Conservation (phyloP, 2,113 vertebrate genomes). For the Psephotus haematonotus region DNA sequence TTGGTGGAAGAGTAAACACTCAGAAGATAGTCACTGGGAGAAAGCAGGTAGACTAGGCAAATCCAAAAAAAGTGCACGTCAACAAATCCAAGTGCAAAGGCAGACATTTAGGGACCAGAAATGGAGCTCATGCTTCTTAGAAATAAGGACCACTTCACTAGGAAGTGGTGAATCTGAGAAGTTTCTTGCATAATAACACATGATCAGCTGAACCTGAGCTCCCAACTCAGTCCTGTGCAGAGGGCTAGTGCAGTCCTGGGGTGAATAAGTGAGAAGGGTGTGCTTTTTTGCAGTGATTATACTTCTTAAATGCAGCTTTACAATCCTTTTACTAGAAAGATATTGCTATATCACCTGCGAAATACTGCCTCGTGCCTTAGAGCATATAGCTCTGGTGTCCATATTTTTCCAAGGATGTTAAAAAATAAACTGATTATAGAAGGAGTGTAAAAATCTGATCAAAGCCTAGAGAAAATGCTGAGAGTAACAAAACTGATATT, state of each 20-base stretch:
- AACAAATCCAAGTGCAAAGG: background rate
- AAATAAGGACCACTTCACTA: fast-evolving
- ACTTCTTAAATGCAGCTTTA: background rate
- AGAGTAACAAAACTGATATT: background rate
- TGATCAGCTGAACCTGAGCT: background rate
- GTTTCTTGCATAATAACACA: background rate
- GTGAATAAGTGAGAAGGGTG: background rate
- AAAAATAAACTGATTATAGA: background rate
- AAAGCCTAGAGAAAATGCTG: background rate
- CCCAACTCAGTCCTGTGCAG: background rate
- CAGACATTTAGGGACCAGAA: background rate
- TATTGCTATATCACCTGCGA: background rate
- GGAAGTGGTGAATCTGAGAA: background rate
- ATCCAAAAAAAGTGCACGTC: background rate
- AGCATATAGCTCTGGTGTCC: background rate
- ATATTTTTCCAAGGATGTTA: background rate
- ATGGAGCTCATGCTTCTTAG: background rate
- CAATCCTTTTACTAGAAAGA: background rate
- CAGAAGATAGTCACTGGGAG: background rate
- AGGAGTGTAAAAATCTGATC: background rate
- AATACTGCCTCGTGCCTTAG: background rate
- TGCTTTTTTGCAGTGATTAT: background rate
- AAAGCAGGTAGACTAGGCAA: background rate
- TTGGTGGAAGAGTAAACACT: background rate
- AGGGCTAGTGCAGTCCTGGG: background rate